phyloP scores from a whole-genome alignment of 2,113 vertebrate genomes.

The Gymnogyps californianus region DNA sequence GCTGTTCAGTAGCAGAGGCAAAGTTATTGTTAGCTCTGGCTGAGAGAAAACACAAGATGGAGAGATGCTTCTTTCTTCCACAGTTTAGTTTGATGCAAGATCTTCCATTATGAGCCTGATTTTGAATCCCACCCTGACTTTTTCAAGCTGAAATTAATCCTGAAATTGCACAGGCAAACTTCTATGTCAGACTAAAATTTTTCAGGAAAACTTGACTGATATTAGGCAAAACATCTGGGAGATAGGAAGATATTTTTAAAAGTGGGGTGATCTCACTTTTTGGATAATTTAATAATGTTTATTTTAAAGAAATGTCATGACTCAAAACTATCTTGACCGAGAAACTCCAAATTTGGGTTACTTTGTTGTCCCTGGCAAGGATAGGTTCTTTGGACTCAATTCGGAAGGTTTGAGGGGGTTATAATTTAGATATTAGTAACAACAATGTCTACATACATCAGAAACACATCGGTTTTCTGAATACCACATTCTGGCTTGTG shows the following conservation, averaged over 20 bases:
- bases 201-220: not conserved
- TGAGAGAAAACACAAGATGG: not conserved
- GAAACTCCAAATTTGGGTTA: constrained; percentile 18
- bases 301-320: constrained; percentile 47
- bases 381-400: not conserved
- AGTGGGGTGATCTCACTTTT: constrained; percentile 36
- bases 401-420: not conserved
- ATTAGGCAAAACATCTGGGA: not conserved
- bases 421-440: constrained; percentile 10
- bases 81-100: not conserved
- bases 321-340: constrained; percentile 17
- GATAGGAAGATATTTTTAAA: not conserved
- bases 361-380: constrained; percentile 21
- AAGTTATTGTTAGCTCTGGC: constrained; percentile 16
- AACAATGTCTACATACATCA: not conserved
- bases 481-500: not conserved
- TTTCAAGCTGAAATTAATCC: constrained; percentile 15
- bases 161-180: not conserved
- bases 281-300: constrained; percentile 34
- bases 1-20: not conserved
- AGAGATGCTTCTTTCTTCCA: not conserved
- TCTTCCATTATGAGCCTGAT: not conserved
- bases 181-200: not conserved
- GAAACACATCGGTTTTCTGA: not conserved
- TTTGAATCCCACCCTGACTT: not conserved